Base-by-base conservation (phyloP, 1,140 invertebrate species). In the Laodelphax striatellus region DNA sequence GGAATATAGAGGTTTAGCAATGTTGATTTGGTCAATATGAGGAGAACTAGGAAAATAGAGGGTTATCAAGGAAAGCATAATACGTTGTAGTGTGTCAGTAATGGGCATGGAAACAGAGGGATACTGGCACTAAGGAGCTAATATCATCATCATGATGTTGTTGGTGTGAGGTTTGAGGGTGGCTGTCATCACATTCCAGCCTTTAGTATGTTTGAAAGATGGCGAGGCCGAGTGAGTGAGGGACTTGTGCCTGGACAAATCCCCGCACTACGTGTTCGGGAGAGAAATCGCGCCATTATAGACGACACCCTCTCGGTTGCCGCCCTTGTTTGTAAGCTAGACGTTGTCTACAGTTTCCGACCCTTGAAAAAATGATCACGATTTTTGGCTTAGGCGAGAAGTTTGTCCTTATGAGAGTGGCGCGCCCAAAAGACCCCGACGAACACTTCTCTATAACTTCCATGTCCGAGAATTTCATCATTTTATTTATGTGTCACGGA, bases 401-500 rank as follows among this genome's bases (percentile, higher is more conserved):
- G 46, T 50, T 50, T 50, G 46, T 50, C 46, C 46, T 50, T 50
- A 50, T 50, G 46, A 50, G 46, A 50, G 46, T 17, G 16, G 9
- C 9, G 16, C 46, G 6, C 46, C 46, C 46, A 6, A 38, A 38
- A 38, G 10, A 38, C 9, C 3, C 34, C 34, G 28, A 9, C 24
- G 24, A 2, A 28, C 34, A 38, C 34, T 31, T 31, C 43, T 46
- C 46, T 2, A 50, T 10, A 50, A 50, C 46, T 50, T 50, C 46
- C 46, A 50, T 50, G 46, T 50, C 46, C 46, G 46, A 50, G 46
- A 50, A 50, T 50, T 50, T 50, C 46, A 50, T 50, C 46, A 50
- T 50, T 50, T 50, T 50, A 50, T 50, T 50, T 50, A 50, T 50
- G 46, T 50, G 46, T 50, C 46, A 50, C 46, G 46, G 46, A 50